Base-by-base conservation (phyloP, 2,797 vertebrate genomes). In the Myotis vivesi region DNA sequence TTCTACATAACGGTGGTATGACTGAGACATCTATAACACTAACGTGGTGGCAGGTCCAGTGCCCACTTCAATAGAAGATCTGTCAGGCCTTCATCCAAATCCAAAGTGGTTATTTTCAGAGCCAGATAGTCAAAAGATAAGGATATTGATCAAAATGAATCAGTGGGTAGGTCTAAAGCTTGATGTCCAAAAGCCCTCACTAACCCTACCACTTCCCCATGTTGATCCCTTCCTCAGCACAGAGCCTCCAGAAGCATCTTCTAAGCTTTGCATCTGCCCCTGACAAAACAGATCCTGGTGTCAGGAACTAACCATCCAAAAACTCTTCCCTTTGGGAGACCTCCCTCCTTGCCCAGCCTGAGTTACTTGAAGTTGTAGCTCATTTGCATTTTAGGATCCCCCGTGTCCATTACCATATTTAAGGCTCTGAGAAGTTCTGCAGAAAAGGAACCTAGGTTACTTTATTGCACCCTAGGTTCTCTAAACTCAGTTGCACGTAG, bases 371-470 rank as follows among this genome's bases (percentile, higher is more conserved):
- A 64, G 11, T 19, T 66, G 8, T 10, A 79, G 66, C 1, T 95
- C 46, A 22, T 62, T 73, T 53, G 72, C 7, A 30, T 22, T 72
- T 80, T 57, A 36, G 30, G 46, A 8, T 38, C 20, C 46, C 16
- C 44, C 30, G 11, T 30, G 36, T 4, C 53, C 8, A 25, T 38
- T 22, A 33, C 25, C 62, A 46, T 19, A 53, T 44, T 79, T 46
- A 89, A 86, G 73, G n/a, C 19, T 62, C 86, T 73, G 71, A 91
- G 82, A 77, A 86, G 33, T 94, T 57, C 77, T 96, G 28, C 57
- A 93, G 44, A 64, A 68, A 79, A 86, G 66, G 55, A 88, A 57
- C 13, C 71, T 36, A 36, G 19, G 23, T 85, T 87, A 9, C 28
- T 72, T 25, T 30, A 41, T n/a, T 44, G 36, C 36, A 57, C 23